These are phyloP conservation scores for Chaetorhynchus papuensis DNA, from an alignment of 2,113 vertebrate genomes.

Conservation along the genomic window DNA sequence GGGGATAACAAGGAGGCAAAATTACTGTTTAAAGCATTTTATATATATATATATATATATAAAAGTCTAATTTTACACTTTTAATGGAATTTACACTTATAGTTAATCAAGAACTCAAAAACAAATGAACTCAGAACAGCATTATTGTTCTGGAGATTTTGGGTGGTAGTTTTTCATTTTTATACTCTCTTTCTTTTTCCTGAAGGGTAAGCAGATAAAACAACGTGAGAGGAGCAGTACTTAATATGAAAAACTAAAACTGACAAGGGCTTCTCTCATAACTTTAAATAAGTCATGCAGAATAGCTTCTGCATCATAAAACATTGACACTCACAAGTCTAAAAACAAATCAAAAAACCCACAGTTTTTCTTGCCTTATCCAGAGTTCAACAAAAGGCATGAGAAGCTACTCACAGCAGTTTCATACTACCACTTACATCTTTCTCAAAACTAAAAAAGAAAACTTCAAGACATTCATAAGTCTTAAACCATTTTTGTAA, in stretches of 20 bases:
- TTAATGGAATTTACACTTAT: not conserved
- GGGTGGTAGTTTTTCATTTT: not conserved
- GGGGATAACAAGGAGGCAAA: not conserved
- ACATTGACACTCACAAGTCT: not conserved
- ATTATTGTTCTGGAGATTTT: not conserved
- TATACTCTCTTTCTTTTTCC: not conserved
- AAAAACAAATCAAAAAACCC: not conserved
- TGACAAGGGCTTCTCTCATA: not conserved
- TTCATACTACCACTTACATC: not conserved
- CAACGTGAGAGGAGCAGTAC: not conserved
- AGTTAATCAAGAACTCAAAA: not conserved
- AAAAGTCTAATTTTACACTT: not conserved
- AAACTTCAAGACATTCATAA: not conserved
- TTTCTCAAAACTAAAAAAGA: not conserved
- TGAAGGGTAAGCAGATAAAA: not conserved
- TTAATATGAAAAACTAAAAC: conserved; percentile 28
- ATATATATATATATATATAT: no score
- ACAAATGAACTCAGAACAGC: not conserved
- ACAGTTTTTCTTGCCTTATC: not conserved
- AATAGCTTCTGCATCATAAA: not conserved
- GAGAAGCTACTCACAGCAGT: not conserved
- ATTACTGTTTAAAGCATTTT: not conserved
- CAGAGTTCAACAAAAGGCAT: not conserved
- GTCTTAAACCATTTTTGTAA: not conserved
- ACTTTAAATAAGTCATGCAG: conserved; percentile 29